phyloP scores from a whole-genome alignment of 2,797 vertebrate species.

The Lateolabrax maculatus region DNA sequence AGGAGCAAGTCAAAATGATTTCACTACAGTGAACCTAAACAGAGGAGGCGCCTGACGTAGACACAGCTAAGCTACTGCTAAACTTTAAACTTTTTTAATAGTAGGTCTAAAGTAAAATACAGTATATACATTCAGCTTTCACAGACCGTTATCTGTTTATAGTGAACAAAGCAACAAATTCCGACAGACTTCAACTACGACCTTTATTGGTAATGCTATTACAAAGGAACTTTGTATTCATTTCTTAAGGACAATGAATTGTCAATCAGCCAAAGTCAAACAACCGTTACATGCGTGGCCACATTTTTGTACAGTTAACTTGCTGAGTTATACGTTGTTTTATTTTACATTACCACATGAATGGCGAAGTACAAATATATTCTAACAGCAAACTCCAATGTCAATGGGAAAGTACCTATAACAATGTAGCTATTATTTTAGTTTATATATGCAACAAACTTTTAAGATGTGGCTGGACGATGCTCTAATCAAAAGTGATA shows the following conservation, averaged over 20 bases:
- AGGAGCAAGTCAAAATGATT: constrained; percentile 35
- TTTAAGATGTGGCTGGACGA: neutral
- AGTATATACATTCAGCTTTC: constrained; percentile 40
- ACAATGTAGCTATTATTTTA: neutral
- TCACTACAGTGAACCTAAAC: constrained; percentile 48
- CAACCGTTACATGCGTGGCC: neutral
- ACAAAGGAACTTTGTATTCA: constrained; percentile 58
- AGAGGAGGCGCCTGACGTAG: constrained; percentile 25
- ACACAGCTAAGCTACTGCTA: constrained; percentile 28
- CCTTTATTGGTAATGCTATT: constrained; percentile 36
- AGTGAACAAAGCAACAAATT: constrained; percentile 62
- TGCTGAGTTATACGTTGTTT: too few relatives aligned
- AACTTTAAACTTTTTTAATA: constrained; percentile 43
- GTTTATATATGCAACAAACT: neutral
- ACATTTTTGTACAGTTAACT: neutral
- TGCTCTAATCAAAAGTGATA: neutral
- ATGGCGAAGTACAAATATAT: neutral
- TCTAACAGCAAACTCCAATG: neutral
- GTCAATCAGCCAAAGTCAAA: neutral
- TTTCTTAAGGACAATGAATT: constrained; percentile 7
- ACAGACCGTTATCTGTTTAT: constrained; percentile 72
- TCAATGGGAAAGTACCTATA: neutral
- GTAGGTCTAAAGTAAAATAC: constrained; percentile 42
- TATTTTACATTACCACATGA: neutral
- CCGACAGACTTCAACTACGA: constrained; percentile 38